Percentiles rank a stretch among this genome's conserved stretches.
phyloP scores from a whole-genome alignment of 2,888 invertebrate species.

The Drosophila prolongata region DNA sequence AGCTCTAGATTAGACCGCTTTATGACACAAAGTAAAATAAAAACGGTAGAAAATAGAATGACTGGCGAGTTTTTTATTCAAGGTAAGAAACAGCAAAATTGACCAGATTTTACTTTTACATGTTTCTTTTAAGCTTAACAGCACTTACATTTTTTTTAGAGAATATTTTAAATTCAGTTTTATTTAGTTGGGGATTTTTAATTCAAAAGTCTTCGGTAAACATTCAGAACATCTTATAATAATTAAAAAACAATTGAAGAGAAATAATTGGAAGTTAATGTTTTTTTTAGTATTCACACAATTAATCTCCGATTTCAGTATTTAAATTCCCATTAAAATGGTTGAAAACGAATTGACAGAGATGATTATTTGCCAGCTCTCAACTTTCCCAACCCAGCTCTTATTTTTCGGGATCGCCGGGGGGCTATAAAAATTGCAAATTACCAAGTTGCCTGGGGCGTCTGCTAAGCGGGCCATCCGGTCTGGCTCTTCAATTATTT shows the following conservation, averaged over 20 bases:
- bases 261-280: too few relatives aligned
- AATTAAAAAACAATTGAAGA: too few relatives aligned
- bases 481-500: conserved; percentile 46
- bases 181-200: too few relatives aligned
- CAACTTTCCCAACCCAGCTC: background rate
- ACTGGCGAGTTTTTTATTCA: background rate
- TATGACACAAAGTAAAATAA: background rate
- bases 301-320: background rate
- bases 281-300: too few relatives aligned
- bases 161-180: too few relatives aligned
- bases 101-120: too few relatives aligned
- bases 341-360: background rate
- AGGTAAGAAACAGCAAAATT: background rate
- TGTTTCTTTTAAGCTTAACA: too few relatives aligned
- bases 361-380: conserved; percentile 19
- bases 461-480: conserved; percentile 42
- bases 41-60: background rate
- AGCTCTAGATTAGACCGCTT: background rate
- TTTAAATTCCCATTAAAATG: background rate
- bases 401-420: conserved; percentile 15
- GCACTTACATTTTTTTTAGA: too few relatives aligned
- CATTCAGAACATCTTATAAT: too few relatives aligned
- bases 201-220: too few relatives aligned
- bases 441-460: conserved; percentile 39
- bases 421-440: conserved; percentile 46